Conservation (phyloP, 2,797 vertebrate genomes). For the Vespertilio murinus region DNA sequence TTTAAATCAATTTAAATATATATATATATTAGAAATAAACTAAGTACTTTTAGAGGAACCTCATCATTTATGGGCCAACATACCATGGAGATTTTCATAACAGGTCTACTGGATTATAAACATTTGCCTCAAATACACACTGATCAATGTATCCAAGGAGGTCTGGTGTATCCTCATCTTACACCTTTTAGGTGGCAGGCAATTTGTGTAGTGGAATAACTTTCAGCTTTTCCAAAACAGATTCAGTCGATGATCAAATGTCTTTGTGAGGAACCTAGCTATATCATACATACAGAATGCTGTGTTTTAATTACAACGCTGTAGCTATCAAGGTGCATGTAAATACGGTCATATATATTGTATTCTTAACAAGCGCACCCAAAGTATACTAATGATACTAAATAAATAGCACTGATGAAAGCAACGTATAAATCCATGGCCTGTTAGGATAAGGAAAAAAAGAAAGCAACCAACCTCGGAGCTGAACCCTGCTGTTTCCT, state of each 20-base stretch:
- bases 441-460: not conserved
- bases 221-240: not conserved
- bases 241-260: not conserved
- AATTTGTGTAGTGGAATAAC: not conserved
- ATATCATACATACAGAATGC: not conserved
- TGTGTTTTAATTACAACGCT: not conserved
- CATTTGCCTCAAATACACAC: not conserved
- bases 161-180: not conserved
- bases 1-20: not conserved
- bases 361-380: not conserved
- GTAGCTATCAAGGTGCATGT: not conserved
- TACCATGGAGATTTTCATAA: not conserved
- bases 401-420: not conserved
- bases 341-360: not conserved
- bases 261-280: not conserved
- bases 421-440: not conserved
- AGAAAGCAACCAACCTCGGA: not conserved
- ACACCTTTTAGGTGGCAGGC: not conserved
- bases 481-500: constrained; percentile 61
- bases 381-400: constrained; percentile 25
- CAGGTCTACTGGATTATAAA: fast-evolving
- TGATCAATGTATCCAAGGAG: not conserved
- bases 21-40: not conserved
- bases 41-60: not conserved
- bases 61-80: not conserved